These are phyloP conservation scores for Ypsolopha scabrella DNA, from an alignment of 2,888 invertebrate genomes.

Conservation along the genomic window DNA sequence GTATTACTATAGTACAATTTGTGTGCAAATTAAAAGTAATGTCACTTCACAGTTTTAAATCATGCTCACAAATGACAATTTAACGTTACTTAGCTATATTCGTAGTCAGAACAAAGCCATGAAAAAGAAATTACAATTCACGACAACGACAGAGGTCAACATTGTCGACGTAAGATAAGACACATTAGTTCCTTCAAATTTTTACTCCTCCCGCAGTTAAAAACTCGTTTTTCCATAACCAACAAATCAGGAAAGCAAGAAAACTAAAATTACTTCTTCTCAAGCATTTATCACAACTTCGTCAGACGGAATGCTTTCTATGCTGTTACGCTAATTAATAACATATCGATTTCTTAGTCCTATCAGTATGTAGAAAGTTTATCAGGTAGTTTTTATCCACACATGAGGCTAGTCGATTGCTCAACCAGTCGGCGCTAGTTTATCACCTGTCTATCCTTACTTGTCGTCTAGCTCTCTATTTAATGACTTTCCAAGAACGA, in stretches of 20 bases:
- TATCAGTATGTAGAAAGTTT: conserved; percentile 37
- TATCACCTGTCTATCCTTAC: conserved; percentile 45
- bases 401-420: conserved; percentile 15
- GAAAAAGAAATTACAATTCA: no score
- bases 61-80: no score
- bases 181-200: no score
- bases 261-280: not conserved
- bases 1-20: no score
- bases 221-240: not conserved
- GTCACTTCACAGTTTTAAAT: no score
- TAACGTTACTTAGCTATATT: no score
- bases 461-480: conserved; percentile 39
- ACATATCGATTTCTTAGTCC: not conserved
- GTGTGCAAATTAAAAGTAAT: no score
- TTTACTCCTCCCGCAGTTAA: not conserved
- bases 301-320: not conserved
- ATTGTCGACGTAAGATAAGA: no score
- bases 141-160: no score
- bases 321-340: not conserved
- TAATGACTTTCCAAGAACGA: conserved; percentile 31
- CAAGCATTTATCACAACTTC: not conserved
- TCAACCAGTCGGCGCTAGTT: conserved; percentile 9
- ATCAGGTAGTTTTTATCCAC: conserved; percentile 34
- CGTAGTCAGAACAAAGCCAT: no score
- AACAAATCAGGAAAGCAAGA: not conserved